phyloP scores from a whole-genome alignment of 2,113 vertebrate species.

The Phylloscopus trochilus region DNA sequence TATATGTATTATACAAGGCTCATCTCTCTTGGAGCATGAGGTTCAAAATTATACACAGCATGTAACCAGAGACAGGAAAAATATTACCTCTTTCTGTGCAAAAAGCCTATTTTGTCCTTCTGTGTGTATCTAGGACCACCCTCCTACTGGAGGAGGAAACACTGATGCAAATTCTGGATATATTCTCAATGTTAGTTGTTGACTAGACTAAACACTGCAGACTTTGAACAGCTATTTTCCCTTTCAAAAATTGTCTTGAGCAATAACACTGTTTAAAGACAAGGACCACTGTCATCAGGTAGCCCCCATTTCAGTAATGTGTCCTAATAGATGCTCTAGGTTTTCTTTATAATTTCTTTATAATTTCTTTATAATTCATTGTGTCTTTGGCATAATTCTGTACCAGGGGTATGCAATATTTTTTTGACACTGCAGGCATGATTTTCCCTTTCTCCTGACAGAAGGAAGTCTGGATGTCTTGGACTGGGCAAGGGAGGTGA shows the following conservation, averaged over 20 bases:
- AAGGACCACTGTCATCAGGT: not conserved
- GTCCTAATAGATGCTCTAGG: not conserved
- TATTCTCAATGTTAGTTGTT: not conserved
- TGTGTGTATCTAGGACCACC: not conserved
- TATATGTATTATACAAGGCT: not conserved
- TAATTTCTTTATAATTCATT: not conserved
- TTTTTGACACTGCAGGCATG: not conserved
- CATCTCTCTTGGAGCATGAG: not conserved
- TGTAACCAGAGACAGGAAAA: not conserved
- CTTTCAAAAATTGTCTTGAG: not conserved
- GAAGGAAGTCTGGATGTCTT: not conserved
- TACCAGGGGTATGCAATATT: not conserved
- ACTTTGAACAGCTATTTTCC: not conserved
- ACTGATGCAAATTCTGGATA: not conserved
- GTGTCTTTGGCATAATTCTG: not conserved
- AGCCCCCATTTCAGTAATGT: not conserved
- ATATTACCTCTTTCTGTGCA: not conserved
- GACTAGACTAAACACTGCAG: fast-evolving
- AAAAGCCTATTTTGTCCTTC: not conserved
- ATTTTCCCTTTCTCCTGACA: not conserved
- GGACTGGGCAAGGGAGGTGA: not conserved
- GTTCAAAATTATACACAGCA: not conserved
- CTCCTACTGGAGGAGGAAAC: not conserved
- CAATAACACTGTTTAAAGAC: not conserved
- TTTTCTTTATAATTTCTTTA: not conserved